These are phyloP conservation scores for Centropus bengalensis DNA, from an alignment of 2,113 vertebrate species.

Conservation along the genomic window DNA sequence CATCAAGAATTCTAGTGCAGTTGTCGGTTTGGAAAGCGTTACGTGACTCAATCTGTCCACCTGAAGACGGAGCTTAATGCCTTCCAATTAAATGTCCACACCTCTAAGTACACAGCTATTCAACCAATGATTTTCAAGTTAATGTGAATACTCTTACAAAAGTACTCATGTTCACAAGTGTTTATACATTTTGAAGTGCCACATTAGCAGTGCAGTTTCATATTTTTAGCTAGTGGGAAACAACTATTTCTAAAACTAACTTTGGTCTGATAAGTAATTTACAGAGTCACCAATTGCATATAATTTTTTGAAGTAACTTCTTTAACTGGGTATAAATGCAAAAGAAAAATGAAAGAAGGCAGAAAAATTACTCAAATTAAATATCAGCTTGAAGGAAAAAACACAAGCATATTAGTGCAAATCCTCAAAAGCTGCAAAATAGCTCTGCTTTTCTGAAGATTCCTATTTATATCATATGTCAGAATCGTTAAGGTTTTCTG, in stretches of 20 bases:
- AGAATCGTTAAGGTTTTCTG: slow-evolving; percentile 12
- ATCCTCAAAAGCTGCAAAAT: not conserved
- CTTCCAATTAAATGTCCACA: not conserved
- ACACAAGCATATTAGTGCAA: not conserved
- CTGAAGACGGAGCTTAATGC: not conserved
- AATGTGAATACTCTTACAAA: not conserved
- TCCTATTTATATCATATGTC: slow-evolving; percentile 30
- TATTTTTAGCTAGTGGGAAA: not conserved
- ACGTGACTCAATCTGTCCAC: not conserved
- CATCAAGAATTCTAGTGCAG: not conserved
- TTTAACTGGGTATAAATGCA: not conserved
- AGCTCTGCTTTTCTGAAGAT: not conserved
- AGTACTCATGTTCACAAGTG: not conserved
- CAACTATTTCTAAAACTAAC: not conserved
- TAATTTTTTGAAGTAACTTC: not conserved
- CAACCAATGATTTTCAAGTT: slow-evolving; percentile 8
- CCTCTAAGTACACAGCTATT: not conserved
- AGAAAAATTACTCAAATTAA: not conserved
- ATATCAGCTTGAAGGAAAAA: not conserved
- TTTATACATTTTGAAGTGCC: not conserved
- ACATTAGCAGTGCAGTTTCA: not conserved
- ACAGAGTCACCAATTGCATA: not conserved
- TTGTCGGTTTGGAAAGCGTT: not conserved
- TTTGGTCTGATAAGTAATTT: not conserved
- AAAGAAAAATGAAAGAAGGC: not conserved